Conservation (phyloP, 2,113 vertebrate genomes). For the Hepsetus odoe region DNA sequence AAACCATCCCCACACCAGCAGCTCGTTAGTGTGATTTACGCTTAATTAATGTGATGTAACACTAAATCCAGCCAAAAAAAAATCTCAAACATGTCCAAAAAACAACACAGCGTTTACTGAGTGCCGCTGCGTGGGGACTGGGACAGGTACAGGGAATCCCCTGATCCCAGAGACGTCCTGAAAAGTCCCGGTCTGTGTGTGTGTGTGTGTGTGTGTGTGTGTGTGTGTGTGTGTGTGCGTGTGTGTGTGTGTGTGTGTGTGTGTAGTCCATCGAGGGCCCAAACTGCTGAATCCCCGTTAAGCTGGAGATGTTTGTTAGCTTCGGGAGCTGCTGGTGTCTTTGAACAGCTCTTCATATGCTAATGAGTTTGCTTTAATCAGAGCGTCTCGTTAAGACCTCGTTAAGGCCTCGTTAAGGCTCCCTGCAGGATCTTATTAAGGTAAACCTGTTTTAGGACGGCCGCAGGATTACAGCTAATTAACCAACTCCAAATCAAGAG, state of each 20-base stretch:
- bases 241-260: neutral
- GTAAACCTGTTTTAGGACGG: conserved; percentile 40
- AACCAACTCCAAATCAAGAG: conserved; percentile 45
- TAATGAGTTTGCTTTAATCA: conserved; percentile 50
- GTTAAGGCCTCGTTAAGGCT: conserved; percentile 46
- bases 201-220: neutral
- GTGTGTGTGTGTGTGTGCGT: neutral
- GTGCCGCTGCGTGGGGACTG: neutral
- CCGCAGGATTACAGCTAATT: conserved; percentile 49
- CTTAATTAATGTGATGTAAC: conserved; percentile 33
- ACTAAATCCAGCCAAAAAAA: conserved; percentile 17
- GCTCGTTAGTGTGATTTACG: conserved; percentile 25
- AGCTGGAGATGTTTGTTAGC: conserved; percentile 43
- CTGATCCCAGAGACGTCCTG: neutral
- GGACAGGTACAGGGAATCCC: neutral
- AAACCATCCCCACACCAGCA: conserved; percentile 28
- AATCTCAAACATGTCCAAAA: conserved; percentile 10
- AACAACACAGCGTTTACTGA: neutral
- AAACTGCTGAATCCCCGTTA: conserved; percentile 25
- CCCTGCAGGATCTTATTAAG: conserved; percentile 42
- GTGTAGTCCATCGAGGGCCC: conserved; percentile 26
- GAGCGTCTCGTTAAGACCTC: conserved; percentile 46
- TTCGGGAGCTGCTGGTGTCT: conserved; percentile 31
- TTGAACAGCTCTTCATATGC: conserved; percentile 47
- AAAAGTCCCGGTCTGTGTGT: neutral